Evolutionary conservation across 2,113 vertebrate species (phyloP).

Genomic region (Tricholaema leucomelas): DNA sequence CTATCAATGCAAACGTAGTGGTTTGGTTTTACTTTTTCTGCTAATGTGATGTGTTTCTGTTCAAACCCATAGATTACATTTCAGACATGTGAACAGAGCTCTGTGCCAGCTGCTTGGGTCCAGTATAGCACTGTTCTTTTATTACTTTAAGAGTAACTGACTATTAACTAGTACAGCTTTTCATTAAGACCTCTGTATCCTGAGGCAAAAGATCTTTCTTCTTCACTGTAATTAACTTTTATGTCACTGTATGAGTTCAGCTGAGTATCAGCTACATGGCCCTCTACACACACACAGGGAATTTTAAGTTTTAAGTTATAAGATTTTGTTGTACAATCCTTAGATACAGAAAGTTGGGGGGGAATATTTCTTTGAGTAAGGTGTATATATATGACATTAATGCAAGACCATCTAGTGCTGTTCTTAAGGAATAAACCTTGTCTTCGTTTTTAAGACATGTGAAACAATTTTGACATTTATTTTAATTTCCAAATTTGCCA

Average conservation of each 20-base stretch:
- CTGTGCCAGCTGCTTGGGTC: neutral
- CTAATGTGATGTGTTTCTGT: neutral
- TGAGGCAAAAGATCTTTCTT: neutral
- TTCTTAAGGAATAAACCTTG: neutral
- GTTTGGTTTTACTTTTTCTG: neutral
- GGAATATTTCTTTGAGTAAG: neutral
- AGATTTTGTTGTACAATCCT: neutral
- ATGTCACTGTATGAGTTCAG: neutral
- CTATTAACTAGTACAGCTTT: neutral
- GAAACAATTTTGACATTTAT: neutral
- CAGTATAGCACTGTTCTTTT: neutral
- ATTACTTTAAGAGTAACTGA: neutral
- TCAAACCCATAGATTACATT: neutral
- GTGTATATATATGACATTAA: neutral
- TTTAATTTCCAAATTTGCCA: neutral
- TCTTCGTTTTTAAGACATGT: neutral
- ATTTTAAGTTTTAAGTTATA: neutral
- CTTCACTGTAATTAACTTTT: conserved; percentile 26
- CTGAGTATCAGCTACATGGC: neutral
- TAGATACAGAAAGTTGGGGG: neutral
- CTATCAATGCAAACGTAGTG: neutral
- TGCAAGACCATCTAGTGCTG: neutral
- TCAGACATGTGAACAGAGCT: neutral
- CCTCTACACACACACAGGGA: neutral
- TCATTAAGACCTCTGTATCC: neutral